Evolutionary conservation across 1,140 invertebrate genomes (phyloP), one percentile per base, ranked within the genome.

Genomic region (Cecropterus lyciades): DNA sequence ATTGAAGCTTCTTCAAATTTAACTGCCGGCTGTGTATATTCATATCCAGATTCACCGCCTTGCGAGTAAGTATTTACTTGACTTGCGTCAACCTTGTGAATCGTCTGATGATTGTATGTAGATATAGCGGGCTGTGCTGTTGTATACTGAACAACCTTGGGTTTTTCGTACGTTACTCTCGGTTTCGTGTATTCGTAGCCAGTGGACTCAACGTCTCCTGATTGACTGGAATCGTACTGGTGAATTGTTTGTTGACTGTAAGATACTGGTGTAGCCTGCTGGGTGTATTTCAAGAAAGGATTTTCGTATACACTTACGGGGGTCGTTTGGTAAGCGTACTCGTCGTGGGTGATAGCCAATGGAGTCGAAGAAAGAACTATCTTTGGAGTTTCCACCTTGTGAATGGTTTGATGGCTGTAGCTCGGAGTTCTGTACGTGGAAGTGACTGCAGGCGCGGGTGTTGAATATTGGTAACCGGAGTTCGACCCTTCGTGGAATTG

Each of bases 61-160:
- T 83, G 70, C 9, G 77, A 77, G 37, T 84, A 80, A 15, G 75
- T 73, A 16, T 87, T 79, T 3, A 82, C 65, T 79, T 81, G 79
- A 46, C 70, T 80, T 13, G 69, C 69, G 51, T 85, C 82, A 11
- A 87, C 77, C 53, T 84, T 80, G 68, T 91, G 86, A 51, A 84
- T 48, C 11, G 82, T 89, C 70, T 91, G 85, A 37, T 91, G 84
- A 46, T 71, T 82, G 9, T 85, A 84, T 16, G 80, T 81, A 9
- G 82, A 79, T 49, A 79, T 69, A 15, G 66, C 70, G 6, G 72
- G 80, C 60, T 81, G 74, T 11, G 77, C 65, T n/a, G 84, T 86
- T 6, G 79, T 75, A 46, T 83, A 79, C 3, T 71, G 65, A 33
- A 80, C 42, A 1, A 72, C 69, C 17, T 42, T 40, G n/a, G 67